Percentiles rank a stretch among this genome's conserved stretches.
Conservation (phyloP, 2,888 invertebrate species). For the Eustalomyia histrio region DNA sequence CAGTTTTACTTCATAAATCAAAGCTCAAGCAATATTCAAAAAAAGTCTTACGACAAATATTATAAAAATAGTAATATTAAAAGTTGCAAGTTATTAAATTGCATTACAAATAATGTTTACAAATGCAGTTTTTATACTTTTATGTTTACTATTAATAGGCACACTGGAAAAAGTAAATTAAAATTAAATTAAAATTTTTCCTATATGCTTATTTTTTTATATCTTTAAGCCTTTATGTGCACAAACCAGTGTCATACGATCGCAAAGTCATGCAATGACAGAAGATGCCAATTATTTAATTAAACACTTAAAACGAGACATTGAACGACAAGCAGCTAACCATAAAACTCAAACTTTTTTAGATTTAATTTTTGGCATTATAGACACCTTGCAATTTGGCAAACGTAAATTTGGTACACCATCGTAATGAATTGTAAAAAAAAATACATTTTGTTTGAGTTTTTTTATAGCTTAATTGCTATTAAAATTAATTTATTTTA, state of each 20-base stretch:
- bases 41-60: neutral
- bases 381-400: slow-evolving; percentile 66
- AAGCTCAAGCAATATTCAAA: neutral
- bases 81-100: neutral
- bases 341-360: slow-evolving; percentile 61
- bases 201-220: too few relatives aligned
- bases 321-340: slow-evolving; percentile 21
- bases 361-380: slow-evolving; percentile 67
- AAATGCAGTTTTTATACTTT: slow-evolving; percentile 8
- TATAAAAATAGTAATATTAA: neutral
- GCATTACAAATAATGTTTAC: slow-evolving; percentile 18
- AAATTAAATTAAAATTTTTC: neutral
- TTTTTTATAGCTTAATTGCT: slow-evolving; percentile 47
- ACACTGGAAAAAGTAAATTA: slow-evolving; percentile 34
- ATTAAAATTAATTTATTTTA: slow-evolving; percentile 23
- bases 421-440: neutral
- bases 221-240: slow-evolving; percentile 28
- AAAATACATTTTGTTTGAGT: slow-evolving; percentile 11
- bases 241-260: slow-evolving; percentile 11
- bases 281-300: slow-evolving; percentile 12
- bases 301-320: slow-evolving; percentile 25
- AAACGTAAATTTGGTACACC: slow-evolving; percentile 52
- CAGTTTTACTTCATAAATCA: slow-evolving; percentile 30
- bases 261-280: neutral
- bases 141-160: slow-evolving; percentile 33